These are phyloP conservation scores for Hydrotaea diabolus DNA, from an alignment of 2,888 invertebrate genomes.

Conservation along the genomic window DNA sequence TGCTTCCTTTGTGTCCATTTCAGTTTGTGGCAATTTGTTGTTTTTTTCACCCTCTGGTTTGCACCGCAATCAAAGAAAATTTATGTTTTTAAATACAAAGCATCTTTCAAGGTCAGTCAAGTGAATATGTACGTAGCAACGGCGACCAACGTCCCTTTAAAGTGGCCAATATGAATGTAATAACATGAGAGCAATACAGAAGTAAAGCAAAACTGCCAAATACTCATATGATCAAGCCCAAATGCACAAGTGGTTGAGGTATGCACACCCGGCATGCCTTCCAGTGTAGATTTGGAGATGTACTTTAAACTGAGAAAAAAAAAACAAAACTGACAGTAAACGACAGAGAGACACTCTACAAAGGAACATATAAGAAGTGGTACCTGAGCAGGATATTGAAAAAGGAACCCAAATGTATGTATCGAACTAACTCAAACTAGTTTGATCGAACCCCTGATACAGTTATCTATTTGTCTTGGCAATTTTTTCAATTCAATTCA, in stretches of 20 bases:
- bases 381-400: no score
- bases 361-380: no score
- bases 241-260: background rate
- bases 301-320: background rate
- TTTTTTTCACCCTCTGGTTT: background rate
- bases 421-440: no score
- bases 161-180: constrained; percentile 4
- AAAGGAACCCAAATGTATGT: no score
- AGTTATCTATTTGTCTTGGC: no score
- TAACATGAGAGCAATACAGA: background rate
- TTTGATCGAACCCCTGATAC: no score
- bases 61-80: constrained; percentile 69
- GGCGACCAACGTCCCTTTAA: no score
- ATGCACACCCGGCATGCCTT: constrained; percentile 23
- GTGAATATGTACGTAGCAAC: constrained; percentile 19
- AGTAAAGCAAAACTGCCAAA: background rate
- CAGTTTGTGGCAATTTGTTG: background rate
- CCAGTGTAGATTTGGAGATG: constrained; percentile 51
- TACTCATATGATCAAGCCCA: background rate
- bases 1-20: constrained; percentile 22
- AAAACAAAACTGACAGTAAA: background rate
- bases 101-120: constrained; percentile 77
- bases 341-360: background rate
- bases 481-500: no score
- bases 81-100: constrained; percentile 74